These are phyloP conservation scores for Caenorhabditis sp. DNA, from an alignment of 2,888 invertebrate species.

Conservation along the genomic window DNA sequence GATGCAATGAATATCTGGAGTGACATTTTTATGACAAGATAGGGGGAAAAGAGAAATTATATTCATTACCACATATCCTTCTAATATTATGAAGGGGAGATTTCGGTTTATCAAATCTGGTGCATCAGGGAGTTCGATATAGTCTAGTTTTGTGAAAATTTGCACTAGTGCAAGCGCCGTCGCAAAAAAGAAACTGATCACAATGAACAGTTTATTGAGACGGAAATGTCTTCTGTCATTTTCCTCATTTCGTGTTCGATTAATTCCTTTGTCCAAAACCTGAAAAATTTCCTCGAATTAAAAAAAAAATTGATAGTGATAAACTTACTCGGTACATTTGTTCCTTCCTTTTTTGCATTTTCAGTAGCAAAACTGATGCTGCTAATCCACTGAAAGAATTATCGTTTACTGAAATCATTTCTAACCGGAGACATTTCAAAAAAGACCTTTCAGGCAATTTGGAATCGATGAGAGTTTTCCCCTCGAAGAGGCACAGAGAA, in stretches of 20 bases:
- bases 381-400: constrained; percentile 42
- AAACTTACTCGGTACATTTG: constrained; percentile 47
- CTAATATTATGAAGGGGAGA: constrained; percentile 41
- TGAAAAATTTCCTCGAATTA: constrained; percentile 11
- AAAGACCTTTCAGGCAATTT: no score
- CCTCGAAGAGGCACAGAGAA: no score
- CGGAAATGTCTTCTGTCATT: constrained; percentile 46
- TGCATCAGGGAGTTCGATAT: constrained; percentile 43
- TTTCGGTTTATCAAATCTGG: constrained; percentile 45
- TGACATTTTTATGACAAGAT: neutral
- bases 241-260: constrained; percentile 45
- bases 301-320: neutral
- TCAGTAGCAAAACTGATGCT: constrained; percentile 45
- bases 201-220: constrained; percentile 48
- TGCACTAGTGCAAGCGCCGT: constrained; percentile 45
- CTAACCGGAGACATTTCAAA: no score
- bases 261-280: constrained; percentile 50
- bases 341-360: constrained; percentile 48
- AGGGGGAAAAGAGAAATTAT: neutral
- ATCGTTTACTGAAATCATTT: neutral
- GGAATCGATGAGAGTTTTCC: no score
- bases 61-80: constrained; percentile 43
- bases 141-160: constrained; percentile 45
- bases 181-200: constrained; percentile 47
- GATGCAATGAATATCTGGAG: constrained; percentile 40